These are phyloP conservation scores for Pheosia gnoma DNA, from an alignment of 2,888 invertebrate genomes.

Conservation along the genomic window DNA sequence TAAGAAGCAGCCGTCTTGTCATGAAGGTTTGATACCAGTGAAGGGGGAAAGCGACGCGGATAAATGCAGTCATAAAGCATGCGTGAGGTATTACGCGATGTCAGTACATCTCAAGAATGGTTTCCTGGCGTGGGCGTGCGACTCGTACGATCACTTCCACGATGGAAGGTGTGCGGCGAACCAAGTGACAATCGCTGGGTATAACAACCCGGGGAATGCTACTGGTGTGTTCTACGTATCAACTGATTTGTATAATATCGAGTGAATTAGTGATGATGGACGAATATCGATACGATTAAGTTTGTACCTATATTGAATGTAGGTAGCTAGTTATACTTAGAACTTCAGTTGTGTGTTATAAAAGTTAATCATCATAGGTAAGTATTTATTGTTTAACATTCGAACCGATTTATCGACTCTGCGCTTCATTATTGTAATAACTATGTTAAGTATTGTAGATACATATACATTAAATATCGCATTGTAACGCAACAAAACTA, in stretches of 20 bases:
- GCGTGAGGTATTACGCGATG: conserved; percentile 64
- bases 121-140: conserved; percentile 69
- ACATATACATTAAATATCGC: too few relatives aligned
- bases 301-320: too few relatives aligned
- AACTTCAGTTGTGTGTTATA: too few relatives aligned
- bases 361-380: too few relatives aligned
- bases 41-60: conserved; percentile 69
- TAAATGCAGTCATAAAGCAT: conserved; percentile 75
- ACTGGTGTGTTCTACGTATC: conserved; percentile 74
- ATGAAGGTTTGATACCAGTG: conserved; percentile 61
- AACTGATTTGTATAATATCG: conserved; percentile 60
- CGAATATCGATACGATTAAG: not conserved
- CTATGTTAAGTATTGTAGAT: too few relatives aligned
- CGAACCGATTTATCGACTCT: too few relatives aligned
- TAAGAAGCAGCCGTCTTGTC: conserved; percentile 81
- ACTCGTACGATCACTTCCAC: conserved; percentile 61
- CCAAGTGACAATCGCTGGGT: conserved; percentile 70
- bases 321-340: too few relatives aligned
- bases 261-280: conserved; percentile 20
- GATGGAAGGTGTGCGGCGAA: conserved; percentile 65
- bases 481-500: too few relatives aligned
- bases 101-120: conserved; percentile 62
- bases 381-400: too few relatives aligned
- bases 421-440: too few relatives aligned
- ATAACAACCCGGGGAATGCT: conserved; percentile 72